phyloP scores from a whole-genome alignment of 2,888 invertebrate species.

The Eupithecia dodoneata region DNA sequence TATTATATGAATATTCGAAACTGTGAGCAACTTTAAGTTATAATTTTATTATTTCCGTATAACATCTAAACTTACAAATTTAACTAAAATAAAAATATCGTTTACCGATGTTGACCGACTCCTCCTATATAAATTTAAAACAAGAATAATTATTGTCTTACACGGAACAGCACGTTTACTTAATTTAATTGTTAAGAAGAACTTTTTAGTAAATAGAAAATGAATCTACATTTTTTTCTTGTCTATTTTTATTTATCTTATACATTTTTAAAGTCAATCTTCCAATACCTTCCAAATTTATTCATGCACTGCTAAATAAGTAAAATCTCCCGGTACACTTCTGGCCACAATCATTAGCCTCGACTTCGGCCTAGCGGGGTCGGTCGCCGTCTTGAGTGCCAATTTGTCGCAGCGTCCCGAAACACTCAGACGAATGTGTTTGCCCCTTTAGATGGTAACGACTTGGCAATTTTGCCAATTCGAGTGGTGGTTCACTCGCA shows the following conservation, averaged over 20 bases:
- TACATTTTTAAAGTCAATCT: neutral
- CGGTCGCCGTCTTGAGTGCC: slow-evolving; percentile 64
- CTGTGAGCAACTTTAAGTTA: neutral
- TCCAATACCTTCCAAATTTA: neutral
- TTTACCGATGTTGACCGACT: neutral
- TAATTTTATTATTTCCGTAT: neutral
- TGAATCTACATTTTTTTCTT: neutral
- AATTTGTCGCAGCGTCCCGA: slow-evolving; percentile 68
- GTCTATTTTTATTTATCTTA: neutral
- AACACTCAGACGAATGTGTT: slow-evolving; percentile 72
- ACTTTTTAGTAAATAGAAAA: neutral
- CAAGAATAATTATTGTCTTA: neutral
- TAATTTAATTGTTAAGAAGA: neutral
- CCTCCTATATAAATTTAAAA: neutral
- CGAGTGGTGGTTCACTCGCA: slow-evolving; percentile 49
- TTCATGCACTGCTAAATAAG: slow-evolving; percentile 16
- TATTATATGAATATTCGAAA: neutral
- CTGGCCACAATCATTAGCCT: slow-evolving; percentile 56
- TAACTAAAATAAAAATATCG: no score
- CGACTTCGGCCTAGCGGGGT: slow-evolving; percentile 25
- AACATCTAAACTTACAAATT: no score
- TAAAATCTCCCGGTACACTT: slow-evolving; percentile 42
- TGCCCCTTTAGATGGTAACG: slow-evolving; percentile 59
- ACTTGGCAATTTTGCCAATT: slow-evolving; percentile 70
- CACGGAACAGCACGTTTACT: no score